Percentiles rank a stretch among this genome's conserved stretches.
Conservation (phyloP, 2,888 invertebrate genomes). For the Xiphydria camelus region DNA sequence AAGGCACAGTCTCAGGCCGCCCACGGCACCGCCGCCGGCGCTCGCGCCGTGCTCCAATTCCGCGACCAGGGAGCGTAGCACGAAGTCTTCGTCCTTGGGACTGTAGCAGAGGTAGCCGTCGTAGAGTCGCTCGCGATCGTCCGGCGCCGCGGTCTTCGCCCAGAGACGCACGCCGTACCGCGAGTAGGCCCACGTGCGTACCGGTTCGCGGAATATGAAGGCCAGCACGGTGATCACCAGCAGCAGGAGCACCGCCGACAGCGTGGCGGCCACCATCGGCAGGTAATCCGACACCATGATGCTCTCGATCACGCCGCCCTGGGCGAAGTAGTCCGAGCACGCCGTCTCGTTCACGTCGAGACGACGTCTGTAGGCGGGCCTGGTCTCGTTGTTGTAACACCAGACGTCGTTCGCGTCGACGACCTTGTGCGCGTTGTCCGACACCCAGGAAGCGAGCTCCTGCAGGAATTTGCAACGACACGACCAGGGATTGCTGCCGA, state of each 20-base stretch:
- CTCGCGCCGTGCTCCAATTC: conserved; percentile 79
- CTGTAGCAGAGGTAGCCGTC: conserved; percentile 94
- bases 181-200: conserved; percentile 85
- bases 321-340: conserved; percentile 84
- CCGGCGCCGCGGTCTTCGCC: conserved; percentile 70
- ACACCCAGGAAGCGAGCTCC: conserved; percentile 80
- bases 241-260: conserved; percentile 77
- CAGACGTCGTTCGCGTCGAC: conserved; percentile 78
- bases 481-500: conserved; percentile 86
- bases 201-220: conserved; percentile 83
- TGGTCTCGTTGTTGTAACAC: conserved; percentile 78
- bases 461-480: conserved; percentile 89
- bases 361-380: conserved; percentile 76
- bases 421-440: conserved; percentile 79
- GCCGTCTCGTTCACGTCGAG: conserved; percentile 83
- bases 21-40: conserved; percentile 34
- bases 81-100: conserved; percentile 88
- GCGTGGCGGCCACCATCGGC: conserved; percentile 79
- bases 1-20: conserved; percentile 81
- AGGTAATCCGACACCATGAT: conserved; percentile 83
- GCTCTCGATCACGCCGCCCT: conserved; percentile 79
- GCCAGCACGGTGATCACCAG: conserved; percentile 76
- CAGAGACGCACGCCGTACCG: conserved; percentile 84
- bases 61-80: conserved; percentile 80
- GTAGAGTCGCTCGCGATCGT: conserved; percentile 83